Percentiles rank a stretch among this genome's conserved stretches.
Conservation (phyloP, 2,113 vertebrate species). For the Motacilla tschutschensis region DNA sequence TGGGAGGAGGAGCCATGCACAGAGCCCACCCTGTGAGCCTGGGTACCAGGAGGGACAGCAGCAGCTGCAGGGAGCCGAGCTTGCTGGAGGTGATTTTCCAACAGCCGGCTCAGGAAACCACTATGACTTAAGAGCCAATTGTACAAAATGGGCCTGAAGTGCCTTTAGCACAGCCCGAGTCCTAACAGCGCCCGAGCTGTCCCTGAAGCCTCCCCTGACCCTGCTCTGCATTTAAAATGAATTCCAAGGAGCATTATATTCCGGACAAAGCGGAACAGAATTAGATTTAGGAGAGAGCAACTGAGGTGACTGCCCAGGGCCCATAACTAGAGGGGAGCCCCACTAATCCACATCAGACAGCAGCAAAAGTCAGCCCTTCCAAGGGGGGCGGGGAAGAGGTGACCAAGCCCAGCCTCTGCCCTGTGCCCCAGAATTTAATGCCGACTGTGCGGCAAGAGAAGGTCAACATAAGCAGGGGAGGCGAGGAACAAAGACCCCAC, state of each 20-base stretch:
- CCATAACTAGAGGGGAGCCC: background rate
- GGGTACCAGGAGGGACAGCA: background rate
- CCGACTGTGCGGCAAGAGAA: background rate
- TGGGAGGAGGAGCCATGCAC: background rate
- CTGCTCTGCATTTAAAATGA: conserved; percentile 47
- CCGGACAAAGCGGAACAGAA: conserved; percentile 28
- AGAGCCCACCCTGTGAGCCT: background rate
- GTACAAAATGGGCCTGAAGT: background rate
- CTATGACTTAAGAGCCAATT: background rate
- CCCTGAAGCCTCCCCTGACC: conserved; percentile 10
- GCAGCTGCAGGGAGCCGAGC: background rate
- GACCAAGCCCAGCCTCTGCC: conserved; percentile 28
- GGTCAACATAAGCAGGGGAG: background rate
- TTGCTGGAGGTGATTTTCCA: background rate
- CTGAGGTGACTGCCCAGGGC: conserved; percentile 21
- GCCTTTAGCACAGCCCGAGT: background rate
- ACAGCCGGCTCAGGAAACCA: background rate
- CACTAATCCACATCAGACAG: conserved; percentile 14
- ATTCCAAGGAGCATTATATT: conserved; percentile 38
- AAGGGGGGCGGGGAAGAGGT: background rate
- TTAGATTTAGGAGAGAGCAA: conserved; percentile 41
- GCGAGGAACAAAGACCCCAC: conserved; percentile 32
- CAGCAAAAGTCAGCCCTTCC: conserved; percentile 11
- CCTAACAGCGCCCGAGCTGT: background rate
- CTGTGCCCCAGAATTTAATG: conserved; percentile 25